Base-by-base conservation (phyloP, 2,797 vertebrate species). In the Todus mexicanus region DNA sequence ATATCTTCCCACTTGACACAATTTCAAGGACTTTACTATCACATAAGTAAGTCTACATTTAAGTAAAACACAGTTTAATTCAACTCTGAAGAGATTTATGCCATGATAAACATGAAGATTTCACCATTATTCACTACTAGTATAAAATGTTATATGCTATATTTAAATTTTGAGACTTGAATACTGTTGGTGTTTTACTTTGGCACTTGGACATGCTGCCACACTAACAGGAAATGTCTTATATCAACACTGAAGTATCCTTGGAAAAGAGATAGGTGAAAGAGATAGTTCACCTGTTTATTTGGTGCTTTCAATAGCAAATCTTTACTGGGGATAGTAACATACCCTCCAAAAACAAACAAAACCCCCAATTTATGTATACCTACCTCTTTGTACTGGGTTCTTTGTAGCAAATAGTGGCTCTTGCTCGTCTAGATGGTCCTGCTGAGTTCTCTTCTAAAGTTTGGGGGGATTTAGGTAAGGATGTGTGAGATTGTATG, bases 381-480 rank as follows among this genome's bases (percentile, higher is more conserved):
- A 95, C 90, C 71, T 79, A 97, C 97, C 84, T 25, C 15, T 19
- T 59, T 26, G 98, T 61, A 22, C 0, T 96, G 31, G 97, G 97
- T 54, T 98, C 98, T 88, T 96, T 97, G 74, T 97, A 97, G 87
- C n/a, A 93, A 84, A 97, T 6, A 64, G 63, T 69, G 14, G 63
- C 5, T 85, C 91, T 95, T 56, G 11, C 68, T 84, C 95, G 94
- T 90, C 92, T 96, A 75, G 66, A 6, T 43, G 27, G 48, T 61
- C 11, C 40, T 78, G 86, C 61, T 63, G 66, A 90, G 14, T 66
- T 65, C 57, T 84, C 95, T 92, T 94, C 92, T 54, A 11, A 75
- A 35, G 63, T 73, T 63, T 61, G 78, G 68, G 86, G 64, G 47
- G 75, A 59, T 87, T 95, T 92, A 53, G 64, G 48, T 65, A 84